phyloP scores from a whole-genome alignment of 2,113 vertebrate species.

The Herpailurus yagouaroundi region DNA sequence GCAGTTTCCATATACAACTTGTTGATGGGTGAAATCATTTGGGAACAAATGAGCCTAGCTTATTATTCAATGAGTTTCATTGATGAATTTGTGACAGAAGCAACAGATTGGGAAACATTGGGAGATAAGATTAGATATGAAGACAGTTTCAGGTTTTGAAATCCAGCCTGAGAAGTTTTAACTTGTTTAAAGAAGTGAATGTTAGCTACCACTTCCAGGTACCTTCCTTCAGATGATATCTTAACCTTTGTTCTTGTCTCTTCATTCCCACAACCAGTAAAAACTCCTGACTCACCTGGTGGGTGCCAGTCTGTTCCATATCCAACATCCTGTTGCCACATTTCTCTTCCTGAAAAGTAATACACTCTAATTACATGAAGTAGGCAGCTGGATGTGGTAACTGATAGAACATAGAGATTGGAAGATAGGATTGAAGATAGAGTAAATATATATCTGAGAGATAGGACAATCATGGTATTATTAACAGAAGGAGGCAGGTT shows the following conservation, averaged over 20 bases:
- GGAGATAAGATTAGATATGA: background rate
- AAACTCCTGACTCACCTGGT: background rate
- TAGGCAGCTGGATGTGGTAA: background rate
- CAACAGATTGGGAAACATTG: background rate
- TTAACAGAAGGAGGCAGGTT: background rate
- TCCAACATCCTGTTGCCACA: background rate
- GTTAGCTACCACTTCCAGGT: background rate
- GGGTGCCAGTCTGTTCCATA: background rate
- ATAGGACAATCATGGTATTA: background rate
- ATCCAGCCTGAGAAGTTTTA: background rate
- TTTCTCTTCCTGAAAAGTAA: slow-evolving; percentile 36
- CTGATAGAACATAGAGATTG: background rate
- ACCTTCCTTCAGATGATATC: background rate
- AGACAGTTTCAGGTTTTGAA: slow-evolving; percentile 31
- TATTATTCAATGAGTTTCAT: background rate
- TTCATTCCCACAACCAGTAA: background rate
- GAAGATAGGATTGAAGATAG: background rate
- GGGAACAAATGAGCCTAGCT: background rate
- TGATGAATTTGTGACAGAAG: background rate
- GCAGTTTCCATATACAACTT: background rate
- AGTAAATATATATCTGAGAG: background rate
- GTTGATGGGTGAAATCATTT: background rate
- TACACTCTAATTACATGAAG: background rate
- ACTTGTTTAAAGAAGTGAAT: background rate
- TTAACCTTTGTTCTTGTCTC: background rate